Evolutionary conservation across 2,113 vertebrate species (phyloP).

Genomic region (Podilymbus podiceps): DNA sequence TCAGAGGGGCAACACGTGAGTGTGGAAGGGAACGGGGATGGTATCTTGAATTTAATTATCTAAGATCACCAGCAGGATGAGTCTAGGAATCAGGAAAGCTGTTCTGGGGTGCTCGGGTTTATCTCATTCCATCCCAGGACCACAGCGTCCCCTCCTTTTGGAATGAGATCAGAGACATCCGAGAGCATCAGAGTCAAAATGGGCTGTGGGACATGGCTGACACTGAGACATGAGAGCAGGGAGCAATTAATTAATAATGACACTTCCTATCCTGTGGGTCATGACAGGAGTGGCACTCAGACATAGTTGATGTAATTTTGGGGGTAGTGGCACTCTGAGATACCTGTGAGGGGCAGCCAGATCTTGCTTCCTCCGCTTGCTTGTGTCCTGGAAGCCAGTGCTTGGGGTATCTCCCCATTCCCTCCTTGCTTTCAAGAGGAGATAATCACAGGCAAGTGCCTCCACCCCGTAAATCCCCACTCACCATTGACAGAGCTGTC

Average conservation of each 20-base stretch:
- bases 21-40: neutral
- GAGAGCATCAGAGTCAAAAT: neutral
- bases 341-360: neutral
- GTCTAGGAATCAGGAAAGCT: neutral
- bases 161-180: neutral
- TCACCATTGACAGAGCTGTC: constrained; percentile 26
- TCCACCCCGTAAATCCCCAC: constrained; percentile 30
- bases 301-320: neutral
- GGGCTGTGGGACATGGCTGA: neutral
- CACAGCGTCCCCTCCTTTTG: neutral
- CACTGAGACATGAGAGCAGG: neutral
- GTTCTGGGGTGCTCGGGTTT: neutral
- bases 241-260: neutral
- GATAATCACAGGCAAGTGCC: neutral
- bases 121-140: neutral
- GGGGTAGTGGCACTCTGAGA: neutral
- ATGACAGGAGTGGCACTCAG: neutral
- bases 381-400: neutral
- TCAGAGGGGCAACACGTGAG: neutral
- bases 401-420: neutral
- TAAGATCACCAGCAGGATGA: neutral
- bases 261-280: neutral
- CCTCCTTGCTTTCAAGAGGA: constrained; percentile 12
- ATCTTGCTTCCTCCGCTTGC: neutral
- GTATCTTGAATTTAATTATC: neutral